phyloP scores from a whole-genome alignment of 2,797 vertebrate species.

The Miichthys miiuy region DNA sequence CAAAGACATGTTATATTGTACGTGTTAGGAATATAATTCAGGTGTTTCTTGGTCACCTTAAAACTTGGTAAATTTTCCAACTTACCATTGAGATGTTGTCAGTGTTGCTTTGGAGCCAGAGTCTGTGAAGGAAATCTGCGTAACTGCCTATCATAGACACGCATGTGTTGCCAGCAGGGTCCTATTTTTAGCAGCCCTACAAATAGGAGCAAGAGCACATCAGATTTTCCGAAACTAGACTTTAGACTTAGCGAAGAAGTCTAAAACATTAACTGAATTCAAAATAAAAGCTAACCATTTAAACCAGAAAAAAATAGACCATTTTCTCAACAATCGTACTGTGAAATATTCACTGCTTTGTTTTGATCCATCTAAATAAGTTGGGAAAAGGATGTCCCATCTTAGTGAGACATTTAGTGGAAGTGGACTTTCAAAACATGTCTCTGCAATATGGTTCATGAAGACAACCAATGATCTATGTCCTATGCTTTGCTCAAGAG shows the following conservation, averaged over 20 bases:
- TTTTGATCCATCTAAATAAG: conserved; percentile 10
- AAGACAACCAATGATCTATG: conserved; percentile 33
- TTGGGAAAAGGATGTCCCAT: conserved; percentile 8
- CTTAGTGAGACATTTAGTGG: conserved; percentile 12
- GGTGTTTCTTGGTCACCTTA: conserved; percentile 15
- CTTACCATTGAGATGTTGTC: conserved; percentile 84
- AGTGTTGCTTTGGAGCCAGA: conserved; percentile 75
- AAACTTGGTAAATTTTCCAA: conserved; percentile 51
- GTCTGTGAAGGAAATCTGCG: conserved; percentile 80
- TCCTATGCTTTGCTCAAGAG: conserved; percentile 48
- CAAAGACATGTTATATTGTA: conserved; percentile 28
- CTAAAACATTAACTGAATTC: conserved; percentile 31
- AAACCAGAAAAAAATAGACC: background rate
- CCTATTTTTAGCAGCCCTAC: conserved; percentile 89
- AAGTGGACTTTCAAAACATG: conserved; percentile 56
- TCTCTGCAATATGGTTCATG: conserved; percentile 26
- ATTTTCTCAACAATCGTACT: background rate
- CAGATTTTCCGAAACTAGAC: conserved; percentile 85
- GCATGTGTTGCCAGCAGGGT: conserved; percentile 85
- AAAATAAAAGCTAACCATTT: conserved; percentile 3
- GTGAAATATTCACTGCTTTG: conserved; percentile 14
- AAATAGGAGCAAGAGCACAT: conserved; percentile 88
- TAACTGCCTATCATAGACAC: conserved; percentile 87
- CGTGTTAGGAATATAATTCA: conserved; percentile 28
- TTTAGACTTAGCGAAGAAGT: conserved; percentile 65